Evolutionary conservation across 1,140 invertebrate genomes (phyloP).

Genomic region (Lordiphosa mommai): DNA sequence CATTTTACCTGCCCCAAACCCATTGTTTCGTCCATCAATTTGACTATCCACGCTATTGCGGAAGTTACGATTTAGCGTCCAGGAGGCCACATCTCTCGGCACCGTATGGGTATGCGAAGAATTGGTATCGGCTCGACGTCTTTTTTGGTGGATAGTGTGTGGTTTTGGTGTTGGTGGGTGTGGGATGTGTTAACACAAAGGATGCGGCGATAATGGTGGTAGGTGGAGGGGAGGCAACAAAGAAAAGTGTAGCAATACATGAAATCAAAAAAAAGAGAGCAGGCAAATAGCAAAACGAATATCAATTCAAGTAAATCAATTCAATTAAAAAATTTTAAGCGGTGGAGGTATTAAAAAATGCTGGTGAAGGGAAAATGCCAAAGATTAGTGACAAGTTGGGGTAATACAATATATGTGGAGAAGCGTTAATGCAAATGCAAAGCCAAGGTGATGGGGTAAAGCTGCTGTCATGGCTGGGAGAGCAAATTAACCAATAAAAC

Average conservation of each 20-base stretch:
- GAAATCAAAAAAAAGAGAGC: slow-evolving; percentile 58
- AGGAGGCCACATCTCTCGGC: slow-evolving; percentile 68
- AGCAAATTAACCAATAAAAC: background rate
- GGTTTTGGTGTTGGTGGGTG: background rate
- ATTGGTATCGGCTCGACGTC: slow-evolving; percentile 71
- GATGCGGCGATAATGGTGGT: background rate
- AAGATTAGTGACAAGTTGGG: slow-evolving; percentile 28
- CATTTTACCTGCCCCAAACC: slow-evolving; percentile 53
- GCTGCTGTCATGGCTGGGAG: background rate
- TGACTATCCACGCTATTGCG: slow-evolving; percentile 74
- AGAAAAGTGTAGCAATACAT: slow-evolving; percentile 55
- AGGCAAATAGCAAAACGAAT: slow-evolving; percentile 47
- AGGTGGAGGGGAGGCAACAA: slow-evolving; percentile 28
- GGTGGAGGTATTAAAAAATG: background rate
- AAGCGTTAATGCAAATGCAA: background rate
- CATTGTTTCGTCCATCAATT: slow-evolving; percentile 62
- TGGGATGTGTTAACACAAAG: slow-evolving; percentile 1
- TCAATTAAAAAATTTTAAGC: slow-evolving; percentile 1
- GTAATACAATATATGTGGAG: background rate
- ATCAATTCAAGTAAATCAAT: slow-evolving; percentile 19
- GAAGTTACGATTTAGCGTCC: slow-evolving; percentile 74
- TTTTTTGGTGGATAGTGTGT: slow-evolving; percentile 11
- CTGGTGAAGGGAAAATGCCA: background rate
- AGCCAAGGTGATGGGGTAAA: no score
- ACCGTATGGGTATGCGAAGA: slow-evolving; percentile 57